Evolutionary conservation across 2,888 invertebrate species (phyloP).

Genomic region (Lottia scabra): DNA sequence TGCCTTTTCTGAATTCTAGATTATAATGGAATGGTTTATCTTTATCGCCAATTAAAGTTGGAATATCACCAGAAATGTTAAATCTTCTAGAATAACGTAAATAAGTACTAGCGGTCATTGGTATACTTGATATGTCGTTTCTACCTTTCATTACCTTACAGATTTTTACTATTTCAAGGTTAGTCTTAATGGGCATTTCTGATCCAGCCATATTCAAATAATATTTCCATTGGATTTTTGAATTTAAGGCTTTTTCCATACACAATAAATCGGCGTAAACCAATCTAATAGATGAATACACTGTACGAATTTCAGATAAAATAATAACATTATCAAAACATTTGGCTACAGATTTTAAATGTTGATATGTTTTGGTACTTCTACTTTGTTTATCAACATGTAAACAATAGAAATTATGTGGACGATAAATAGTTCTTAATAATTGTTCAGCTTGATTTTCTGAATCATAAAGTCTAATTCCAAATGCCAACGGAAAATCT

Average conservation of each 20-base stretch:
- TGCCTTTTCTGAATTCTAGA: constrained; percentile 53
- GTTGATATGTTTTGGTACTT: constrained; percentile 26
- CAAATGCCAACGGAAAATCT: constrained; percentile 55
- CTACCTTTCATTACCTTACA: constrained; percentile 60
- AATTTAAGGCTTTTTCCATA: constrained; percentile 31
- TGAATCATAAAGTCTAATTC: constrained; percentile 48
- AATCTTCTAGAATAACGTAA: constrained; percentile 33
- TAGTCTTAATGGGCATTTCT: constrained; percentile 65
- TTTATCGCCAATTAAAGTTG: constrained; percentile 28
- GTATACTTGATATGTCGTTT: constrained; percentile 60
- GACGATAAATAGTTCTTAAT: constrained; percentile 59
- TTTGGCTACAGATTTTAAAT: constrained; percentile 35
- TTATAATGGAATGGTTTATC: constrained; percentile 35
- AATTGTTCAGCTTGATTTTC: constrained; percentile 52
- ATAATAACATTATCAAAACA: constrained; percentile 60
- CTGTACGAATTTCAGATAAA: not conserved
- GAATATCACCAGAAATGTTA: constrained; percentile 20
- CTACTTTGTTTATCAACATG: constrained; percentile 59
- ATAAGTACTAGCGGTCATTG: constrained; percentile 18
- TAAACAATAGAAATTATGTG: constrained; percentile 65
- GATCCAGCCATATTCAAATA: constrained; percentile 65
- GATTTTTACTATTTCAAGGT: constrained; percentile 62
- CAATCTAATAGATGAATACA: constrained; percentile 25
- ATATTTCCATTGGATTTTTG: constrained; percentile 60
- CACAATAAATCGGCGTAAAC: constrained; percentile 44